A percentile compares a stretch with the other conserved stretches of the same genome.
These are phyloP conservation scores for Asarcornis scutulata DNA, from an alignment of 2,113 vertebrate species.

Conservation along the genomic window DNA sequence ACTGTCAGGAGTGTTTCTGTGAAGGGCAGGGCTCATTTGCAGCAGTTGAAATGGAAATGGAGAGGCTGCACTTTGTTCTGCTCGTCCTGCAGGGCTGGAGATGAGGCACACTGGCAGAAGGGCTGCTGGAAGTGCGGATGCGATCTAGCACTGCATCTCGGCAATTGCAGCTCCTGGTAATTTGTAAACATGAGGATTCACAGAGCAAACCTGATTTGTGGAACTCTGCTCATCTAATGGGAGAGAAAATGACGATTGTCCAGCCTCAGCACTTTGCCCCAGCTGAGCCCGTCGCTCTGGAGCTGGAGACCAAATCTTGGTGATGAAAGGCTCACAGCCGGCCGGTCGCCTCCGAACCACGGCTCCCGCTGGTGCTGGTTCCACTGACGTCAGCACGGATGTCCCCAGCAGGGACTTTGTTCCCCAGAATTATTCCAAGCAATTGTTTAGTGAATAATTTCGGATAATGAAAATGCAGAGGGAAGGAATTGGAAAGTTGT, in stretches of 20 bases:
- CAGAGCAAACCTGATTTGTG: not conserved
- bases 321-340: not conserved
- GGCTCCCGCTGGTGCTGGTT: not conserved
- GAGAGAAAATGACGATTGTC: accelerated
- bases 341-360: not conserved
- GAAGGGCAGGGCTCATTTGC: conserved; percentile 26
- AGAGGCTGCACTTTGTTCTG: not conserved
- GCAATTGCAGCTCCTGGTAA: not conserved
- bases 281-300: not conserved
- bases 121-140: not conserved
- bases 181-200: not conserved
- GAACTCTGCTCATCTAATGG: accelerated
- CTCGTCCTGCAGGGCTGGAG: not conserved
- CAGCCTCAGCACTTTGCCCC: not conserved
- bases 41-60: not conserved
- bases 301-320: not conserved
- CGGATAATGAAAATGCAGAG: conserved; percentile 46
- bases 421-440: conserved; percentile 29
- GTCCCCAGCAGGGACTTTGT: not conserved
- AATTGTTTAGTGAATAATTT: conserved; percentile 63
- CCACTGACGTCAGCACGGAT: not conserved
- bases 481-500: conserved; percentile 51
- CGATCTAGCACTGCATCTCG: not conserved
- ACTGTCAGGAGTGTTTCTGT: not conserved
- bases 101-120: not conserved